A percentile compares a stretch with the other conserved stretches of the same genome.
Evolutionary conservation across 2,888 invertebrate species (phyloP).

Genomic region (Drosophila tripunctata): DNA sequence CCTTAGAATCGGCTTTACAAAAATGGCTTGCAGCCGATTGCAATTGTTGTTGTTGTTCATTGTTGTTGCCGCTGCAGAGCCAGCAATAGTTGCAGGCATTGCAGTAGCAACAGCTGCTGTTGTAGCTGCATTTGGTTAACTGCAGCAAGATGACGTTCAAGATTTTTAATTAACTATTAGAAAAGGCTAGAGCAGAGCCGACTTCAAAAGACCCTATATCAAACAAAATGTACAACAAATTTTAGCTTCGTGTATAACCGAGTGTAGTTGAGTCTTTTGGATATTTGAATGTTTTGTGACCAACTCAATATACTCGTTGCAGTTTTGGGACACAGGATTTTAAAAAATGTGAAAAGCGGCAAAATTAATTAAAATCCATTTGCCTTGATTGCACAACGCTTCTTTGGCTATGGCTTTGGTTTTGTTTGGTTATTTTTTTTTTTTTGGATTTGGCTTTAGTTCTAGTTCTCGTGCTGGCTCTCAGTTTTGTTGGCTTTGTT

Average conservation of each 20-base stretch:
- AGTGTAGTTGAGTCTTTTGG: no score
- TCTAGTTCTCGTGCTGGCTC: not conserved
- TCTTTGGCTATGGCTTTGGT: conserved; percentile 25
- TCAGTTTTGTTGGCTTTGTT: conserved; percentile 1
- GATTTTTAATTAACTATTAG: conserved; percentile 54
- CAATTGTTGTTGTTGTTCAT: not conserved
- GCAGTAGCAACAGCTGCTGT: not conserved
- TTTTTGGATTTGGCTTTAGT: conserved; percentile 10
- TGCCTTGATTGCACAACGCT: conserved; percentile 63
- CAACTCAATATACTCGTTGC: not conserved
- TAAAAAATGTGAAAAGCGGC: conserved; percentile 64
- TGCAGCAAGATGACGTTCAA: conserved; percentile 47
- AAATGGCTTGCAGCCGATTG: conserved; percentile 13
- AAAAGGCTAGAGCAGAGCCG: not conserved
- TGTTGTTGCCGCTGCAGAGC: not conserved
- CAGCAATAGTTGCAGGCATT: not conserved
- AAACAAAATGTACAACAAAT: no score
- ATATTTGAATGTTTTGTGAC: no score
- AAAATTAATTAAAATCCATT: conserved; percentile 77
- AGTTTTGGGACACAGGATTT: not conserved
- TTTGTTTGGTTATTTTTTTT: conserved; percentile 1
- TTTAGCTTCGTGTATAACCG: no score
- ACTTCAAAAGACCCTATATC: not conserved
- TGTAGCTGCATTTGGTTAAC: conserved; percentile 22
- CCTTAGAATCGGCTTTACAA: not conserved